Evolutionary conservation across 2,113 vertebrate species (phyloP), one percentile per base, ranked within the genome.

Genomic region (Lasiurus cinereus): DNA sequence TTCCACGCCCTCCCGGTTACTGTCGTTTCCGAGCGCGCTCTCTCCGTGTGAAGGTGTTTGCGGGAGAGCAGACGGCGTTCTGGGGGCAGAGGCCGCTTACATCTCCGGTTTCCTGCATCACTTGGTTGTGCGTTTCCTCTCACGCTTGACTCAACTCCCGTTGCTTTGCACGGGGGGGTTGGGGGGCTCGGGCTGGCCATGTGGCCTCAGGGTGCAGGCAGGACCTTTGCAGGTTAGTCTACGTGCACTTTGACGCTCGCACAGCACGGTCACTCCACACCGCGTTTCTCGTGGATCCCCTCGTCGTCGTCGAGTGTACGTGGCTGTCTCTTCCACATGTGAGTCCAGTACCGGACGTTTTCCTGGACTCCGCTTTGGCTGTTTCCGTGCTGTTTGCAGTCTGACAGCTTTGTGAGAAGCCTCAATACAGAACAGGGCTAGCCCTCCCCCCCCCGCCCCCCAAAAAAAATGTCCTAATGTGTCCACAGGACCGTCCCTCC

Each of bases 251-350:
- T 16, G 13, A 2, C 8, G 54, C 10, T 1, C 9, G 0, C 54
- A 2, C 78, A 43, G 13, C 15, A 6, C 2, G 6, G 39, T 2
- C 24, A 0, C 33, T 33, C 0, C 0, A 8, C 1, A 4, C 2
- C 5, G 8, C 22, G 0, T 62, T 12, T 62, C 36, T 62, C 79
- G 16, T 3, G 48, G 0, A 3, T 27, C 9, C 22, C 54, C 0
- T 24, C 22, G 2, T 16, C 22, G 2, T 16, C 13, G 11, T 18
- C 18, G 3, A 3, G 56, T 19, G 79, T 9, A 1, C 5, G 5
- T 11, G 79, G 12, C 56, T 3, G 0, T 4, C 1, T 5, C 5
- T 46, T 39, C 39, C 70, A 2, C 1, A 5, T 39, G 13, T n/a
- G 2, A 21, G 50, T 9, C 15, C 3, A 5, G 12, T 8, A 0